Evolutionary conservation across 1,140 invertebrate genomes (phyloP).

Genomic region (Drosophila hydei): DNA sequence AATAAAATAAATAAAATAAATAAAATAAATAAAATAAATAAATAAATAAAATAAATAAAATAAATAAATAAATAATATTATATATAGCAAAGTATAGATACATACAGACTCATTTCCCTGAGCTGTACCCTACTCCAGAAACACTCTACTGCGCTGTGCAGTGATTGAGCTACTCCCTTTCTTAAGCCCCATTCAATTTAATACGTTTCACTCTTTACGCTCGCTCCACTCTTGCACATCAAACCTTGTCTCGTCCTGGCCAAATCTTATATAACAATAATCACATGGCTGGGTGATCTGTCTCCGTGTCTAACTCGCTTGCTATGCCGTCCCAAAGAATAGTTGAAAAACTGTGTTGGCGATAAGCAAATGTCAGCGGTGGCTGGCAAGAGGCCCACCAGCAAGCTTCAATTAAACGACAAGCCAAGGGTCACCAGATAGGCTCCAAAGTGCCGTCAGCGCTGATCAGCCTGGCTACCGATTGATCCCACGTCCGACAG

Average conservation of each 20-base stretch:
- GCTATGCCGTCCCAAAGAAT: background rate
- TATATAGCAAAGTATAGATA: no score
- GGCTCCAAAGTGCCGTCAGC: conserved; percentile 30
- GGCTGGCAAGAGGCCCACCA: conserved; percentile 41
- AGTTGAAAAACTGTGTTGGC: conserved; percentile 31
- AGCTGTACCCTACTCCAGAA: no score
- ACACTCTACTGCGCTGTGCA: no score
- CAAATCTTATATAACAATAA: background rate
- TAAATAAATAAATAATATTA: no score
- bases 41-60: no score
- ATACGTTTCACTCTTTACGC: no score
- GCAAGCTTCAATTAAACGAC: conserved; percentile 70
- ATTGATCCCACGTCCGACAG: conserved; percentile 29
- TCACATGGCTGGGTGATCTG: conserved; percentile 2
- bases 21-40: no score
- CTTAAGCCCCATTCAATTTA: no score
- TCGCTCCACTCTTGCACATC: no score
- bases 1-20: no score
- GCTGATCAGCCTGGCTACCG: conserved; percentile 37
- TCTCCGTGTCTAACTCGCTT: background rate
- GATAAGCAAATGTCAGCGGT: conserved; percentile 66
- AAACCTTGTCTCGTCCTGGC: background rate
- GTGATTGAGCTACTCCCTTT: no score
- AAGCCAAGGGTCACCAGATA: conserved; percentile 45
- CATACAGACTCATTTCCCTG: no score